Conservation (phyloP, 2,113 vertebrate species). For the Myrmophylax atrothorax region DNA sequence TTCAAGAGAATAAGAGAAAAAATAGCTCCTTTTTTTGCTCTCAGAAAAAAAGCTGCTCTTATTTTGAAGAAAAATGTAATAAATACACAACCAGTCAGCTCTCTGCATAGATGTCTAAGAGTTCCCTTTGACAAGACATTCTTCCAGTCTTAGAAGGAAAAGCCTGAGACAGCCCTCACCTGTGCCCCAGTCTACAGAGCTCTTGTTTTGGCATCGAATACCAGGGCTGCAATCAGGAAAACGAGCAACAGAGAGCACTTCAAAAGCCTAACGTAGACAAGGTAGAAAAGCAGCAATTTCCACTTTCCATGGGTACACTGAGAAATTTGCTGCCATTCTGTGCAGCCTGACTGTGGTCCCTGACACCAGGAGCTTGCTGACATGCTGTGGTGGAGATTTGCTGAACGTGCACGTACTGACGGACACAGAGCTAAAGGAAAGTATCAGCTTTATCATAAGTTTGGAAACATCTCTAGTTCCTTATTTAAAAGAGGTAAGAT, state of each 20-base stretch:
- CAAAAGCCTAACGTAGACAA: background rate
- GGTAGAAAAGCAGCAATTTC: background rate
- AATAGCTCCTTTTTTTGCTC: background rate
- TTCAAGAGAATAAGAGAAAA: background rate
- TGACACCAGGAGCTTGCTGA: background rate
- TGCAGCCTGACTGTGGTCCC: background rate
- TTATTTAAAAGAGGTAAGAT: background rate
- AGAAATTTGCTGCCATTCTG: background rate
- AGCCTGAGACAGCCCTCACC: background rate
- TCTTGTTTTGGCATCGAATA: background rate
- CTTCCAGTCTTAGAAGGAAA: background rate
- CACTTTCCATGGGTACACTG: background rate
- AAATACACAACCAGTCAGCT: background rate
- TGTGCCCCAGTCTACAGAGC: background rate
- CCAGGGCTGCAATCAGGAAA: background rate
- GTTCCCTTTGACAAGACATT: background rate
- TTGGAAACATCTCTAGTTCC: background rate
- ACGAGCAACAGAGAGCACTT: background rate
- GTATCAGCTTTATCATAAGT: background rate
- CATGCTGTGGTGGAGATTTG: background rate
- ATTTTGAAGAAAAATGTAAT: background rate
- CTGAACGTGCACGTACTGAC: fast-evolving
- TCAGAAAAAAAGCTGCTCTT: background rate
- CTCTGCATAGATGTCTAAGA: background rate
- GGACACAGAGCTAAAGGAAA: background rate